Base-by-base conservation (phyloP, 2,113 vertebrate genomes). In the human (Homo sapiens) region DNA sequence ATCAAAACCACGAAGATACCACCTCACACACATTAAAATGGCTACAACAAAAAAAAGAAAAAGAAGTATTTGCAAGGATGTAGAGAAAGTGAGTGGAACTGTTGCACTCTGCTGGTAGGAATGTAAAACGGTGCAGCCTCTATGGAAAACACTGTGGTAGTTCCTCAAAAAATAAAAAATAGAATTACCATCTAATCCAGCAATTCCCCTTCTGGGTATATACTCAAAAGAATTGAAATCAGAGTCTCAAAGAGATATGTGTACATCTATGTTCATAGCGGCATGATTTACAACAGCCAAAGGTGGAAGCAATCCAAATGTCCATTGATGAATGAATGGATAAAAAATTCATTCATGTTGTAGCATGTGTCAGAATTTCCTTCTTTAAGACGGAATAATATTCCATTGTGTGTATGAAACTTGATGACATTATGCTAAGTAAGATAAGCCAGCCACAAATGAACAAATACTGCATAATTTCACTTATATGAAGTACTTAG, bases 371-470 rank as follows among this genome's bases (percentile, higher is more conserved):
- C 61, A 64, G 61, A 64, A 32, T 64, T 64, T 64, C 61, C 27
- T 64, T 64, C 61, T 30, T 64, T 64, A 64, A 64, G 27, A 64
- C 2, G 5, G 13, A 64, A 64, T 64, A 64, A 32, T 64, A 32
- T 64, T 64, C 61, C 61, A 64, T 64, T 5, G 0, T 64, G 12
- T 64, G 12, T 64, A 59, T 59, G 61, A 79, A 68, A n/a, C 23
- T 23, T n/a, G 30, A 92, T 40, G 45, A 61, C 30, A 57, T 83
- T 79, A 55, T 43, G 16, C 64, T 55, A 81, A 91, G 17, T 73
- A 81, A 87, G 94, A 89, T 81, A 89, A 61, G 9, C 30, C 30
- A 93, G 55, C 59, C 55, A 85, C 64, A 94, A 20, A 80, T 89
- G 57, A 16, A 81, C 55, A 64, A 73, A 81, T 20, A n/a, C 38